Conservation (phyloP, 2,113 vertebrate genomes). For the Dicentrarchus labrax region DNA sequence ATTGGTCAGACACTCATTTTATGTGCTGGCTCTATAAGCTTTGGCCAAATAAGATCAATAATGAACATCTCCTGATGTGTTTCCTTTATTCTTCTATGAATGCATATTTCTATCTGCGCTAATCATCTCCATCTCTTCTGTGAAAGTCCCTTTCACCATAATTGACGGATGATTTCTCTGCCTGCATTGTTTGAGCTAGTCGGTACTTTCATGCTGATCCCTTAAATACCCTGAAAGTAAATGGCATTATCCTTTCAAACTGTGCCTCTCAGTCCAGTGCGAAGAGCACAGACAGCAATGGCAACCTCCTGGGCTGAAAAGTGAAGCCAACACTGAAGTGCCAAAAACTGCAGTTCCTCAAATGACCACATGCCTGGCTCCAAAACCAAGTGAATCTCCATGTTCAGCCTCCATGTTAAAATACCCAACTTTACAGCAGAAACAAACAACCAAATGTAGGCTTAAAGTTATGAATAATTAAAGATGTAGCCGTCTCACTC, state of each 20-base stretch:
- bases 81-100: neutral
- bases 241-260: neutral
- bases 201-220: no score
- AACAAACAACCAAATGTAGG: no score
- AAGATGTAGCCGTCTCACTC: no score
- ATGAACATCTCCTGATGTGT: neutral
- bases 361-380: no score
- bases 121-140: neutral
- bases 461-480: no score
- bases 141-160: no score
- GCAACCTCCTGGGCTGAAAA: no score
- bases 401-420: no score
- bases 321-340: no score
- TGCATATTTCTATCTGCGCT: neutral
- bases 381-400: no score
- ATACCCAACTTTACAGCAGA: no score
- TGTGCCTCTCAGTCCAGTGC: neutral
- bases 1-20: neutral
- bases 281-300: neutral
- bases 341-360: no score
- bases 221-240: neutral
- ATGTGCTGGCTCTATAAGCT: neutral
- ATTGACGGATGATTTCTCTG: neutral
- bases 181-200: neutral
- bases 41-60: neutral